Base-by-base conservation (phyloP, 2,888 invertebrate species). In the Synanthedon vespiformis region DNA sequence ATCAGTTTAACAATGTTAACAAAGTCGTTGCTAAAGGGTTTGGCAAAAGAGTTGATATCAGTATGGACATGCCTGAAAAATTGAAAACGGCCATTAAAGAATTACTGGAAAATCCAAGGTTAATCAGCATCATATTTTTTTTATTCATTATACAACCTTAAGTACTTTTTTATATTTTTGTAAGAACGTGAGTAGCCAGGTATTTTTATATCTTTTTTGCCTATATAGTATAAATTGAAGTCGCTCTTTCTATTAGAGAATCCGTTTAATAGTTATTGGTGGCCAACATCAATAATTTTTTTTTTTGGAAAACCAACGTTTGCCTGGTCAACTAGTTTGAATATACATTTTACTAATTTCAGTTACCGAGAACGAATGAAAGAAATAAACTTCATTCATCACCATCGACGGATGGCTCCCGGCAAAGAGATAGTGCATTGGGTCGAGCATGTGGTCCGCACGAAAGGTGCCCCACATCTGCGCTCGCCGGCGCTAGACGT, bases 1-100 rank as follows among this genome's bases (percentile, higher is more conserved):
- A 83, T 52, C 83, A 84, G 59, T 75, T 70, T 52, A 51, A 59
- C 1, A 82, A 84, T 53, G 68, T 74, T 0, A 56, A 68, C 3
- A 65, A 63, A 54, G 71, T 77, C 10, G 72, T 66, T 0, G 53
- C 53, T 0, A 77, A 68, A 50, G 82, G 81, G 0, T 74, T 65
- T 50, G 74, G 64, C 0, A 67, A 56, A 49, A 64, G 53, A 52
- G 70, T 75, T 0, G 57, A 68, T 3, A 57, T 77, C 1, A 57
- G 64, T 10, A 64, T 63, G 53, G 55, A 57, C 0, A 62, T 74
- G 58, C 63, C 61, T 1, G 57, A 58, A 1, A 60, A 70, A 11
- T 48, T 78, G 11, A 67, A 66, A 52, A 50, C 12, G 0, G 68
- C 71, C 0, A 65, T 77, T 41, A 50, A 64, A 1, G 68, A 72